phyloP scores from a whole-genome alignment of 1,140 invertebrate genomes.

The Ectropis grisescens region DNA sequence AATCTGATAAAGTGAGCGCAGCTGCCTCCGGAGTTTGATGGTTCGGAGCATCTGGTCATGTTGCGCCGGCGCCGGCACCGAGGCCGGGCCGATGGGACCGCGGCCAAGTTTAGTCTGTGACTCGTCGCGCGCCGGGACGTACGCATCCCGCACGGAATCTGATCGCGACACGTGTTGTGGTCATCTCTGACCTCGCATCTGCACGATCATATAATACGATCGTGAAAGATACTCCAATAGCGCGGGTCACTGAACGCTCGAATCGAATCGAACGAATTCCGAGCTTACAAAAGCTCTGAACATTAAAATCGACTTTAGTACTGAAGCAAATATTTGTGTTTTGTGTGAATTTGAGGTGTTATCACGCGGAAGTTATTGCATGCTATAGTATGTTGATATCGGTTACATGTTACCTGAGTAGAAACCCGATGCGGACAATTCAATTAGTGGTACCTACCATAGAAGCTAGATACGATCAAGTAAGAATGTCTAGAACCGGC shows the following conservation, averaged over 20 bases:
- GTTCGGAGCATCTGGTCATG: constrained; percentile 46
- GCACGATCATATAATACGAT: constrained; percentile 16
- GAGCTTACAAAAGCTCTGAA: constrained; percentile 11
- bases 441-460: too few species aligned
- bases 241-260: constrained; percentile 35
- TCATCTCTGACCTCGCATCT: too few species aligned
- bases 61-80: constrained; percentile 20
- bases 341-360: too few species aligned
- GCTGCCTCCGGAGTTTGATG: constrained; percentile 32
- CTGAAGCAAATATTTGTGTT: too few species aligned
- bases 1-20: constrained; percentile 41
- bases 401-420: too few species aligned
- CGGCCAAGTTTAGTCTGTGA: constrained; percentile 55
- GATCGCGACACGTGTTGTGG: constrained; percentile 21
- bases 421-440: too few species aligned
- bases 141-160: constrained; percentile 26
- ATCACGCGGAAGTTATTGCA: too few species aligned
- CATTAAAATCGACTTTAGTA: too few species aligned
- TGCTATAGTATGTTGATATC: too few species aligned
- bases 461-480: too few species aligned
- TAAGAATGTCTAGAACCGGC: too few species aligned
- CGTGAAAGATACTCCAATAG: constrained; percentile 24
- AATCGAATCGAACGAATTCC: constrained; percentile 10
- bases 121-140: constrained; percentile 44
- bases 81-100: constrained; percentile 15